These are phyloP conservation scores for Globicephala melas DNA, from an alignment of 2,113 vertebrate genomes.

Conservation along the genomic window DNA sequence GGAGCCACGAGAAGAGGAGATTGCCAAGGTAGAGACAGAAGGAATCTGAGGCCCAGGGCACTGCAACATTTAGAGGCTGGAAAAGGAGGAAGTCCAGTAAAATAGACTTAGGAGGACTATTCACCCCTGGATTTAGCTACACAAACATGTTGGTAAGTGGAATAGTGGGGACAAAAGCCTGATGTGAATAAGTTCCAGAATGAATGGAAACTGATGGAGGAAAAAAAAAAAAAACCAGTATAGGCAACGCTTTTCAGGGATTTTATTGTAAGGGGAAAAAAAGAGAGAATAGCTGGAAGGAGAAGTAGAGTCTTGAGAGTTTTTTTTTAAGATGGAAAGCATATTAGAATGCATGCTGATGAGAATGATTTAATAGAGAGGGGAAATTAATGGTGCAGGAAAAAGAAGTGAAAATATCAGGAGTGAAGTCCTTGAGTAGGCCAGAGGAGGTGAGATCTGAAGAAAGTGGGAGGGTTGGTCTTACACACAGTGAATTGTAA, in stretches of 20 bases:
- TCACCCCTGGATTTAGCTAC: neutral
- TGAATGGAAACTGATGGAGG: neutral
- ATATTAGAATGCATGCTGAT: neutral
- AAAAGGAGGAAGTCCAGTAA: neutral
- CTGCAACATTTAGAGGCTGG: neutral
- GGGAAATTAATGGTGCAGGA: neutral
- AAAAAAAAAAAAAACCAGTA: neutral
- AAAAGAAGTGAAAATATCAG: constrained; percentile 7
- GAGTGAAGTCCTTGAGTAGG: neutral
- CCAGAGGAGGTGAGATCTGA: constrained; percentile 1
- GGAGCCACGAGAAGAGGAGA: neutral
- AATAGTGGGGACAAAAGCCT: neutral
- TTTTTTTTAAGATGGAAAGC: neutral
- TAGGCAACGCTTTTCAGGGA: neutral
- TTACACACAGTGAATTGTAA: neutral
- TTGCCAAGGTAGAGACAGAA: neutral
- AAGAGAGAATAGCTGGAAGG: neutral
- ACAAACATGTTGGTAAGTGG: neutral
- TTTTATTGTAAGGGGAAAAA: neutral
- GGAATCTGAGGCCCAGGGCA: neutral
- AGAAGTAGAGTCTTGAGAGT: neutral
- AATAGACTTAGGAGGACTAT: neutral
- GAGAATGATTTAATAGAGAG: neutral
- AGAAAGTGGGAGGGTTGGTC: neutral
- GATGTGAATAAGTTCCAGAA: neutral